Evolutionary conservation across 2,888 invertebrate genomes (phyloP).

Genomic region (Amblyteles armatorius): DNA sequence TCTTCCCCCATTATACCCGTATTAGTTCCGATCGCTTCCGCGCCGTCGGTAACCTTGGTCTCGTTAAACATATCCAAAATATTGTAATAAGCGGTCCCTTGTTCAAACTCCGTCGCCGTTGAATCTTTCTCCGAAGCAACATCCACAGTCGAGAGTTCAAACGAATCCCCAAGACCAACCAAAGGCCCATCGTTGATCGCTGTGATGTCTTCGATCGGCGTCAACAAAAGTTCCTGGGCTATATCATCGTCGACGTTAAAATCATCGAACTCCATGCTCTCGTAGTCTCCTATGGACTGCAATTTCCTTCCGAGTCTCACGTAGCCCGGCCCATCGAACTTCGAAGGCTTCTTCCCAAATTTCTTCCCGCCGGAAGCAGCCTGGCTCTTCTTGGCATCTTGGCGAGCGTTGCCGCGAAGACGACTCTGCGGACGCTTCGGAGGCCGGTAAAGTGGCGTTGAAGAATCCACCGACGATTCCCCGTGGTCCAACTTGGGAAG

Average conservation of each 20-base stretch:
- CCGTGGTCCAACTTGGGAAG: constrained; percentile 29
- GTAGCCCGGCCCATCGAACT: constrained; percentile 1
- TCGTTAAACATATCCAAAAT: constrained; percentile 15
- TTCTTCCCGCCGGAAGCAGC: constrained; percentile 1
- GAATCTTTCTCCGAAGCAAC: neutral
- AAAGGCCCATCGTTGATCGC: neutral
- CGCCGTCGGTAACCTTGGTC: neutral
- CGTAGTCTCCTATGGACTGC: constrained; percentile 41
- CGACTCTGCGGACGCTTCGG: constrained; percentile 7
- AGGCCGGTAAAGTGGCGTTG: constrained; percentile 51
- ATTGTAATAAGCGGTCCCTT: constrained; percentile 19
- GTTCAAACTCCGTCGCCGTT: neutral
- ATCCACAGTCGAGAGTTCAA: neutral
- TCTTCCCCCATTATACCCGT: neutral
- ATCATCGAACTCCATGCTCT: constrained; percentile 1
- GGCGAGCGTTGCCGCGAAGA: neutral
- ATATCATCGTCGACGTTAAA: constrained; percentile 32
- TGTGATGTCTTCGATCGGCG: constrained; percentile 31
- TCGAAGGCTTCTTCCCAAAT: neutral
- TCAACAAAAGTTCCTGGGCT: constrained; percentile 27
- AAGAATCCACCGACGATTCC: constrained; percentile 18
- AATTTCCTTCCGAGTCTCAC: constrained; percentile 62
- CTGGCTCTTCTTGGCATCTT: neutral
- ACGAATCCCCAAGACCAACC: neutral
- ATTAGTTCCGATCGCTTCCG: neutral